These are phyloP conservation scores for Caradrina kadenii DNA, from an alignment of 2,888 invertebrate species.

Conservation along the genomic window DNA sequence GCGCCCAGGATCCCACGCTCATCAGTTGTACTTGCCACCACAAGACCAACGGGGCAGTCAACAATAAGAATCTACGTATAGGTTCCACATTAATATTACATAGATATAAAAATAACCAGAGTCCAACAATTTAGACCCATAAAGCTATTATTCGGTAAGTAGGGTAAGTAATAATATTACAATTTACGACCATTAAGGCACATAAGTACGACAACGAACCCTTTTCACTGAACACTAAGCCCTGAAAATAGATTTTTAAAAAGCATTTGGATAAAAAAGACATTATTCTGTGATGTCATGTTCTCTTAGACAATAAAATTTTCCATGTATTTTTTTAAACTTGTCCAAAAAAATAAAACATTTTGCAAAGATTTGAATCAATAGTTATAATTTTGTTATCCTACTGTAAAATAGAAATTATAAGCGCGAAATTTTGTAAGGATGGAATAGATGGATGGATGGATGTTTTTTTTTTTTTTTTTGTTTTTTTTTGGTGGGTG, in stretches of 20 bases:
- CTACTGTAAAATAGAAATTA: no score
- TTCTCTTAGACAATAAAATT: background rate
- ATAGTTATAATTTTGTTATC: no score
- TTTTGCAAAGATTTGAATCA: no score
- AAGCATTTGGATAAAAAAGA: conserved; percentile 11
- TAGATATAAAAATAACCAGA: conserved; percentile 19
- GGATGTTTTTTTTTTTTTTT: no score
- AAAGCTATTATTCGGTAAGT: conserved; percentile 16
- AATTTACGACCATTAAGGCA: background rate
- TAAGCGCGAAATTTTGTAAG: no score
- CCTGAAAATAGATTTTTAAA: conserved; percentile 12
- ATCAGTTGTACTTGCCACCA: no score
- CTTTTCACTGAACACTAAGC: conserved; percentile 23
- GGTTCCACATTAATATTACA: background rate
- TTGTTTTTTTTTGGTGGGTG: no score
- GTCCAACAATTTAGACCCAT: conserved; percentile 5
- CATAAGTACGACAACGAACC: conserved; percentile 18
- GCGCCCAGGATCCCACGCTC: no score
- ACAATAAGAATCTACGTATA: background rate
- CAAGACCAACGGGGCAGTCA: no score
- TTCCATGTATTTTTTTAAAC: background rate
- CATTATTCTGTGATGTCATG: background rate
- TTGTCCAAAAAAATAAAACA: no score
- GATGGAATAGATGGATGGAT: no score
- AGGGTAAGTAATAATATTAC: conserved; percentile 21